Evolutionary conservation across 2,797 vertebrate genomes (phyloP), one percentile per base, ranked within the genome.

Genomic region (Ceryle rudis): DNA sequence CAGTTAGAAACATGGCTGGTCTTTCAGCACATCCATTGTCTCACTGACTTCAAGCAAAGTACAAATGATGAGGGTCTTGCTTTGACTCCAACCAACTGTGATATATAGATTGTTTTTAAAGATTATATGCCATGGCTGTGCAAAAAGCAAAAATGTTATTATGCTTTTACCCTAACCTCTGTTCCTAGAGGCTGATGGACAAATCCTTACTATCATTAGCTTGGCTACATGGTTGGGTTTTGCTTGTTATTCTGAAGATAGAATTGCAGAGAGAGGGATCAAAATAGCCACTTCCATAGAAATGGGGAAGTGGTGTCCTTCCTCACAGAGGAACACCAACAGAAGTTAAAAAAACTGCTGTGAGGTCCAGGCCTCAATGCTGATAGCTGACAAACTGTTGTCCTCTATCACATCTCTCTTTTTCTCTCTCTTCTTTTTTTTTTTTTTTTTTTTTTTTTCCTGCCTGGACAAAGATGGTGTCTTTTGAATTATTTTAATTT

Each of bases 41-140:
- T 46, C 44, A 29, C 22, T 80, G 55, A 39, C 35, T 86, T 85
- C 39, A 79, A 83, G 37, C 20, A 31, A 81, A 88, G 28, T 77
- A 37, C 13, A 33, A n/a, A 4, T 0, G 0, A 37, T 69, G 54
- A 25, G 31, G 73, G 21, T 74, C 31, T 83, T 1, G 0, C 1
- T 1, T 13, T 82, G 44, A 35, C 37, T 89, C 31, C 33, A 72
- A 47, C 14, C 54, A 69, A 39, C 31, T 71, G 72, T 78, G 88
- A 51, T 20, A 52, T 67, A 81, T 22, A 81, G 58, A 90, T 86
- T 71, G 37, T 18, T 84, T 95, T 84, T 89, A 89, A 95, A 84
- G 89, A 93, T 86, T 79, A 54, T 79, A 11, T 89, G 66, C 42
- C 51, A 82, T 26, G 26, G 23, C 29, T 69, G 18, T 52, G 35